Conservation (phyloP, 2,797 vertebrate genomes). For the Pangasius macronema region DNA sequence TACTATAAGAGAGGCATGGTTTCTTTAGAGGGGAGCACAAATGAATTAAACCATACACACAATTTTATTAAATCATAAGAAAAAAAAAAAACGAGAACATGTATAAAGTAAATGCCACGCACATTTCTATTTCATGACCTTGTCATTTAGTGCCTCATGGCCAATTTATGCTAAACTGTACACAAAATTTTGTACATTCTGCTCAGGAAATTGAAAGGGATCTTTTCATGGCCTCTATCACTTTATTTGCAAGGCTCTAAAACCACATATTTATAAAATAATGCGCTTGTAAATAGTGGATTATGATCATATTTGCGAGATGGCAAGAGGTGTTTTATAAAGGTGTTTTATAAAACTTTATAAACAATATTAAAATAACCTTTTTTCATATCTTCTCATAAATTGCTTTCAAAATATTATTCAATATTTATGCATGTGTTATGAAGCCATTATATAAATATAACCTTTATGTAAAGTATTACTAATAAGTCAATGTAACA, state of each 20-base stretch:
- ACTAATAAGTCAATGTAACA: not conserved
- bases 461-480: not conserved
- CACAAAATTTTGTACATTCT: not conserved
- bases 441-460: not conserved
- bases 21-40: not conserved
- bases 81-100: not conserved
- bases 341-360: not conserved
- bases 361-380: not conserved
- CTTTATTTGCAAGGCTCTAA: not conserved
- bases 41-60: not conserved
- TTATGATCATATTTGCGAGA: not conserved
- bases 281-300: not conserved
- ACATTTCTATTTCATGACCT: not conserved
- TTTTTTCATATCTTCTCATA: not conserved
- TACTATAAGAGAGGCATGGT: not conserved
- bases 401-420: not conserved
- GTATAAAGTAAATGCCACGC: not conserved
- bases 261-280: conserved; percentile 1
- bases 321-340: not conserved
- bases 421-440: not conserved
- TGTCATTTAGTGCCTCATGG: not conserved
- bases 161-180: not conserved
- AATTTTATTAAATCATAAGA: not conserved
- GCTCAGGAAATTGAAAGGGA: not conserved
- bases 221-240: not conserved